Base-by-base conservation (phyloP, 2,888 invertebrate species). In the Tachina grossa region DNA sequence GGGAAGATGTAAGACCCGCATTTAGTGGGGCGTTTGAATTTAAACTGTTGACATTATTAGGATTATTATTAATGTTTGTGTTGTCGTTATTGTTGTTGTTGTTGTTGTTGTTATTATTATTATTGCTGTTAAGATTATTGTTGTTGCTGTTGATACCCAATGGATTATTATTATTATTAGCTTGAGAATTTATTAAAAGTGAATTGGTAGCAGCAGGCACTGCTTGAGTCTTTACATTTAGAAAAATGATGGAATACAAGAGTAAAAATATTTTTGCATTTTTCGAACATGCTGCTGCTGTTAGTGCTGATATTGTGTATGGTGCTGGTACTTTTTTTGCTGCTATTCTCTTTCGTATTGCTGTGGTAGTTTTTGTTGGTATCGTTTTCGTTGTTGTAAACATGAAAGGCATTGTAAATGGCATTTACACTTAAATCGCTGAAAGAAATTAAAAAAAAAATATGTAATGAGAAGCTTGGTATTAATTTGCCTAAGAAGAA, bases 121-220 rank as follows among this genome's bases (percentile, higher is more conserved):
- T 87, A 66, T 83, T 87, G 49, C 65, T 84, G 53, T 51, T 87
- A 55, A 74, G 84, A 76, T 31, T 82, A 59, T 63, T 89, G 81
- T 87, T 88, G 57, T 10, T 59, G 1, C 75, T 85, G 16, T 43
- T 81, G 31, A 66, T 69, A 63, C 72, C 72, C 76, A 66, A 47
- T 71, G 80, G 76, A 76, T 79, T 83, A 72, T 86, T 83, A 41
- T 72, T 84, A 65, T 84, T 87, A 83, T 72, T 84, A 65, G 53
- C 85, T 86, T 85, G 87, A 59, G 86, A 65, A 55, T 75, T 68
- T 53, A 82, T 55, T 81, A 87, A 69, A 57, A 88, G 83, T 45
- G 88, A 72, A 74, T 87, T 89, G 61, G 88, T 87, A 45, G 88
- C 86, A 47, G 88, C 87, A 2, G 89, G 88, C 63, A 87, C 75